phyloP scores from a whole-genome alignment of 35 echinoderm and acorn worm genomes.

The Strongylocentrotus purpuratus region DNA sequence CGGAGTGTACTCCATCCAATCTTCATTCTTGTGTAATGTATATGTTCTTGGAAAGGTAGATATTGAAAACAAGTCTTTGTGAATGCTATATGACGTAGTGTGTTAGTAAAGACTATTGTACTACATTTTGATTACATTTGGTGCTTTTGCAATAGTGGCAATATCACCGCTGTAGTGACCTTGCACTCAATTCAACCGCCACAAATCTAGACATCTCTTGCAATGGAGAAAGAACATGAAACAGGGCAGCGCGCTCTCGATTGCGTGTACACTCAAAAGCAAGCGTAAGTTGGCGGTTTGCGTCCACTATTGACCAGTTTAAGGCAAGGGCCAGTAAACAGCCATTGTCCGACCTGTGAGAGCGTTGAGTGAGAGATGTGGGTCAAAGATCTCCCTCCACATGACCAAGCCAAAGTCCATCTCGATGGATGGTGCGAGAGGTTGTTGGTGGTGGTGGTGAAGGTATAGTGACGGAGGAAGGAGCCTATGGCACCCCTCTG shows the following conservation, averaged over 20 bases:
- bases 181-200: neutral
- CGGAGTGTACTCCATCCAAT: neutral
- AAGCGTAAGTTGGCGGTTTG: neutral
- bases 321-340: neutral
- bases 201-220: neutral
- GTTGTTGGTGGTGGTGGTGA: neutral
- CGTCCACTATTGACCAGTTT: neutral
- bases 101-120: slow-evolving; percentile 12
- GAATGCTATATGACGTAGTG: neutral
- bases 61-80: neutral
- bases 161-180: neutral
- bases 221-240: neutral
- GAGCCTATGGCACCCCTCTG: neutral
- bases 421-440: neutral
- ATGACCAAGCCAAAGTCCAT: neutral
- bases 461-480: neutral
- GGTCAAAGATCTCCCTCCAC: slow-evolving; percentile 8
- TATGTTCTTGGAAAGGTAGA: neutral
- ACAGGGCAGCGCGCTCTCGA: neutral
- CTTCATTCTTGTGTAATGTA: neutral
- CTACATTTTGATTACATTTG: neutral
- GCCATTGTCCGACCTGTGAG: neutral
- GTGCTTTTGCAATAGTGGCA: neutral
- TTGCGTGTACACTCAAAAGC: neutral
- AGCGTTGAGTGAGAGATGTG: slow-evolving; percentile 8